Conservation (phyloP, 2,797 vertebrate species). For the Muscicapa striata region DNA sequence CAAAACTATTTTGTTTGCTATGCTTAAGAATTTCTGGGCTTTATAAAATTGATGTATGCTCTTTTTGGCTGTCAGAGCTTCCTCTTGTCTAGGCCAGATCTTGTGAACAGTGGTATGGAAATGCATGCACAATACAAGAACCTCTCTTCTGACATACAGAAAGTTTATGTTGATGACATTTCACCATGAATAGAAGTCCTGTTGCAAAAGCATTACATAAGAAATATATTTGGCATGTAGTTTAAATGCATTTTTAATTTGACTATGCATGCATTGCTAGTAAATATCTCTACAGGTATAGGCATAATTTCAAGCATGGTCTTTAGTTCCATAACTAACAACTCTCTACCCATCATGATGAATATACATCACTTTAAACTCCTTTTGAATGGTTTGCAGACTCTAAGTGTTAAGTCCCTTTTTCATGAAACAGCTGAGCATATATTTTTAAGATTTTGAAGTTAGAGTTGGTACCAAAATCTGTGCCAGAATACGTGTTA, state of each 20-base stretch:
- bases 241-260: not conserved
- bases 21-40: not conserved
- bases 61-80: not conserved
- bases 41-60: not conserved
- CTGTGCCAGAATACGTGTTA: not conserved
- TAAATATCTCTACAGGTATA: not conserved
- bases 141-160: not conserved
- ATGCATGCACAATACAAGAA: not conserved
- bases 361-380: not conserved
- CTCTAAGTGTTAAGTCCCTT: not conserved
- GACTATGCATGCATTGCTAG: not conserved
- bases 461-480: not conserved
- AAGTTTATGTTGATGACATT: not conserved
- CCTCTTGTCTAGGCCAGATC: not conserved
- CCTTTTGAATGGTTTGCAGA: not conserved
- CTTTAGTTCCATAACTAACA: not conserved
- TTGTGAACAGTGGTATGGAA: not conserved
- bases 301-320: not conserved
- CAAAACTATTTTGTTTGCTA: not conserved
- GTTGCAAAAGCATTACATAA: not conserved
- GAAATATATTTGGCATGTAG: not conserved
- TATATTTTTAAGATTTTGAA: not conserved
- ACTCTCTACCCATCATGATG: not conserved
- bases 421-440: not conserved
- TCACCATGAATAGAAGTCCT: not conserved